These are phyloP conservation scores for Sebastes kiyomatsui DNA, from an alignment of 2,797 vertebrate genomes.

Conservation along the genomic window DNA sequence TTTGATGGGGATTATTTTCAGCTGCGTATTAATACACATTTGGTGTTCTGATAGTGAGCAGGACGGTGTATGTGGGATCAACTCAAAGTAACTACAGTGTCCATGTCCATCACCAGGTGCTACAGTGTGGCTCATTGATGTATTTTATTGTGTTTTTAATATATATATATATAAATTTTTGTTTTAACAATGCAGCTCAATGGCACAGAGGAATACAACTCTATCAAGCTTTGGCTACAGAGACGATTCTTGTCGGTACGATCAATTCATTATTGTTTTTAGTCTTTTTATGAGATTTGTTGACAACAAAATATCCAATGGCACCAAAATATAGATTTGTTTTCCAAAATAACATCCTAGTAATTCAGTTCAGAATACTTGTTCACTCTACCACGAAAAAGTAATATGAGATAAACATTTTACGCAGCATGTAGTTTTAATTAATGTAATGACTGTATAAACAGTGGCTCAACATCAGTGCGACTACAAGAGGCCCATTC, in stretches of 20 bases:
- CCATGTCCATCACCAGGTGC: neutral
- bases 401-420: conserved; percentile 19
- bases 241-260: neutral
- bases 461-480: conserved; percentile 24
- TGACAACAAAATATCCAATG: neutral
- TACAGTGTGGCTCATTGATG: neutral
- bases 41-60: neutral
- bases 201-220: neutral
- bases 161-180: no score
- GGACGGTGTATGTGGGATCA: neutral
- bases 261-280: neutral
- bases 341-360: neutral
- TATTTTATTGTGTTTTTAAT: neutral
- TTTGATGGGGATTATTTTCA: neutral
- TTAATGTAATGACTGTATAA: conserved; percentile 22
- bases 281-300: neutral
- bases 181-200: conserved; percentile 15
- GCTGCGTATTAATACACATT: neutral
- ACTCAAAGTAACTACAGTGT: neutral
- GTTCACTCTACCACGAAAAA: neutral
- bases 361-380: neutral
- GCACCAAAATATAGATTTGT: neutral
- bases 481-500: conserved; percentile 10
- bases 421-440: conserved; percentile 40
- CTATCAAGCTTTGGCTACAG: neutral